Percentiles rank a stretch among this genome's conserved stretches.
Evolutionary conservation across 2,797 vertebrate genomes (phyloP).

Genomic region (Nyctalus aviator): DNA sequence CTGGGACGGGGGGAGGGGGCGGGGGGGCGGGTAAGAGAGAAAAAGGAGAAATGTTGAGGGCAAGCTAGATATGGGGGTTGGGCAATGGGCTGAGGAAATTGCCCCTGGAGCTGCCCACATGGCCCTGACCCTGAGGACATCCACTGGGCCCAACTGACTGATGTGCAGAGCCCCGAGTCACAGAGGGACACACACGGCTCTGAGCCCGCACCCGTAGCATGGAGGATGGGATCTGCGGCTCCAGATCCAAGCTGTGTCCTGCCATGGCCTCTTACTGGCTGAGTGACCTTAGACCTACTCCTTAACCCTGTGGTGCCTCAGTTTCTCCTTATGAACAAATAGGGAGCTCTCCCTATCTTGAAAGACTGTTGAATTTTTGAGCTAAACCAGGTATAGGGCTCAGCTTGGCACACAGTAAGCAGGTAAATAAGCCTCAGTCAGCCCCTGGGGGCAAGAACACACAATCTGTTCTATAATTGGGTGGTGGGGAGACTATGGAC

Average conservation of each 20-base stretch:
- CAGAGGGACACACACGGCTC: neutral
- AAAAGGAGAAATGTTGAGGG: fast-evolving
- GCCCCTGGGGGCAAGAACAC: neutral
- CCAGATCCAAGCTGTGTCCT: neutral
- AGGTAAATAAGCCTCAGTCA: neutral
- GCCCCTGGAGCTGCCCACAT: neutral
- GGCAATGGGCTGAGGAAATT: neutral
- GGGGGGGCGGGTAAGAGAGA: neutral
- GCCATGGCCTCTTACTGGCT: neutral
- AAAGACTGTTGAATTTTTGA: neutral
- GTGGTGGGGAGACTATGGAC: too few relatives aligned
- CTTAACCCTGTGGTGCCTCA: fast-evolving
- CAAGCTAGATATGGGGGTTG: neutral
- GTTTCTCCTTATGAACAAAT: neutral
- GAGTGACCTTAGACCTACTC: neutral
- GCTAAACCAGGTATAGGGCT: neutral
- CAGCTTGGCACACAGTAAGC: neutral
- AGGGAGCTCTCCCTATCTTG: neutral
- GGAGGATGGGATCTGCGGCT: neutral
- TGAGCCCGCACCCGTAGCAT: neutral
- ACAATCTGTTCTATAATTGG: fast-evolving
- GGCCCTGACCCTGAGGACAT: neutral
- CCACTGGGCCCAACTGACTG: neutral
- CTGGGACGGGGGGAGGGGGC: fast-evolving
- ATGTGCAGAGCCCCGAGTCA: neutral